These are phyloP conservation scores for Chrysolina americana DNA, from an alignment of 2,888 invertebrate genomes.

Conservation along the genomic window DNA sequence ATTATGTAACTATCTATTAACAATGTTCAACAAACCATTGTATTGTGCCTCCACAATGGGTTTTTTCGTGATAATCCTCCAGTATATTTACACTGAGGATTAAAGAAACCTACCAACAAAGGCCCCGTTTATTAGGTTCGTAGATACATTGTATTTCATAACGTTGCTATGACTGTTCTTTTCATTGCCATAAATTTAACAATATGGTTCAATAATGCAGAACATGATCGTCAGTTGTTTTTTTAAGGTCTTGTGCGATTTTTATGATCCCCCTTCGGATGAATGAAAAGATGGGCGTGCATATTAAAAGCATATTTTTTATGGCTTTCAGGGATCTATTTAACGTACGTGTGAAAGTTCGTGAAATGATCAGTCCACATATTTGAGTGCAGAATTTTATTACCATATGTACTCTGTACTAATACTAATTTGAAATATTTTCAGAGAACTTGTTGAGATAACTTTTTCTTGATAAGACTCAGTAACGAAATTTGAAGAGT, in stretches of 20 bases:
- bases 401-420: not conserved
- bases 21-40: slow-evolving; percentile 62
- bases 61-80: slow-evolving; percentile 52
- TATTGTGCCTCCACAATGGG: slow-evolving; percentile 56
- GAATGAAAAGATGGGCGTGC: slow-evolving; percentile 48
- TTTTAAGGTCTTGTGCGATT: slow-evolving; percentile 51
- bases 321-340: slow-evolving; percentile 36
- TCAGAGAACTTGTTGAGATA: too few species aligned
- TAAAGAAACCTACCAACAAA: slow-evolving; percentile 49
- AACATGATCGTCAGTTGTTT: slow-evolving; percentile 50
- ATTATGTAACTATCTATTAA: slow-evolving; percentile 65
- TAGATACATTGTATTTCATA: slow-evolving; percentile 47
- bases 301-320: slow-evolving; percentile 46
- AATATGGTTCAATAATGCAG: slow-evolving; percentile 53
- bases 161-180: slow-evolving; percentile 47
- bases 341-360: slow-evolving; percentile 42
- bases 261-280: slow-evolving; percentile 41
- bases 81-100: slow-evolving; percentile 54
- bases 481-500: too few species aligned
- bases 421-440: not conserved
- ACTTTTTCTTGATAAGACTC: too few species aligned
- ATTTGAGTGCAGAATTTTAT: not conserved
- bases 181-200: slow-evolving; percentile 52
- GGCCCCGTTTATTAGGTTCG: slow-evolving; percentile 47
- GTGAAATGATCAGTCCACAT: not conserved